These are phyloP conservation scores for Tauraco erythrolophus DNA, from an alignment of 2,113 vertebrate genomes.

Conservation along the genomic window DNA sequence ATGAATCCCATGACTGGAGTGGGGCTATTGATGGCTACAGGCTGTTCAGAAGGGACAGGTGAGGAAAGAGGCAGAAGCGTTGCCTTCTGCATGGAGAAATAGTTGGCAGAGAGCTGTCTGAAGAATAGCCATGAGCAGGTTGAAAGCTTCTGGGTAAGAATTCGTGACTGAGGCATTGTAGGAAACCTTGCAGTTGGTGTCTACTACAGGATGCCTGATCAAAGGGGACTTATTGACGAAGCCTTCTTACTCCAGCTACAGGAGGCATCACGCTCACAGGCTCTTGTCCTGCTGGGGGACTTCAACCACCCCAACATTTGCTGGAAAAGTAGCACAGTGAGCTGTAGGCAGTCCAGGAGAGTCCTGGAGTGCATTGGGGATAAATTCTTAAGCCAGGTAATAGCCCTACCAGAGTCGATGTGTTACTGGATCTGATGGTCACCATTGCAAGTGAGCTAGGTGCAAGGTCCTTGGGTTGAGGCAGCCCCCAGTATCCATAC, in stretches of 20 bases:
- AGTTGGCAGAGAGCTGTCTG: neutral
- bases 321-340: no score
- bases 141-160: neutral
- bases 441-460: neutral
- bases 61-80: fast-evolving
- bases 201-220: neutral
- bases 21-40: neutral
- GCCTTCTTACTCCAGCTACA: neutral
- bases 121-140: neutral
- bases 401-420: neutral
- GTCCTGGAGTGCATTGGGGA: neutral
- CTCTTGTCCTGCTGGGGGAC: neutral
- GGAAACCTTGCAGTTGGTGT: neutral
- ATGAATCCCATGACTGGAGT: neutral
- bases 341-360: no score
- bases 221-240: neutral
- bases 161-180: neutral
- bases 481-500: no score
- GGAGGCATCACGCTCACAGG: neutral
- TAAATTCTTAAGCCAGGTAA: neutral
- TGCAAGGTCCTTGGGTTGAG: no score
- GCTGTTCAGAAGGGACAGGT: neutral
- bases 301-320: no score
- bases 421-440: neutral
- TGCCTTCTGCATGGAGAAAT: neutral